Percentiles rank a stretch among this genome's conserved stretches.
These are phyloP conservation scores for Paralinhomoeus sp. DNA, from an alignment of 2,888 invertebrate species.

Conservation along the genomic window DNA sequence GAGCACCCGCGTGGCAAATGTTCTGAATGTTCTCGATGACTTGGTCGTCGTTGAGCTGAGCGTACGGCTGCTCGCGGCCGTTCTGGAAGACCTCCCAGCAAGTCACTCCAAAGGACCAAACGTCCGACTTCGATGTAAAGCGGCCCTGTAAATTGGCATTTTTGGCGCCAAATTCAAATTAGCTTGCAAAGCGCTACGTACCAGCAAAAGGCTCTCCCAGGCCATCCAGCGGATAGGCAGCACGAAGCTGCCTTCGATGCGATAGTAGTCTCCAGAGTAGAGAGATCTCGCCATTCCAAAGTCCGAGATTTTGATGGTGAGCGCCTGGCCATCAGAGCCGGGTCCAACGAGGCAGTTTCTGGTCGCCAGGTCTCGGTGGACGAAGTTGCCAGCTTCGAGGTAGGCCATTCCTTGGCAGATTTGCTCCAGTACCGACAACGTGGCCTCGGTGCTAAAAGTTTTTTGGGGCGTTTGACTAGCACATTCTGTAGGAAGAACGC, in stretches of 20 bases:
- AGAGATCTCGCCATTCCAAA: conserved; percentile 60
- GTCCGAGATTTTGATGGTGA: conserved; percentile 44
- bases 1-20: background rate
- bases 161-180: background rate
- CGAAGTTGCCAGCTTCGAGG: conserved; percentile 61
- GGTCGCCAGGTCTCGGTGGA: conserved; percentile 50
- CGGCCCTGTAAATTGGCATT: conserved; percentile 40
- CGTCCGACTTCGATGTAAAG: conserved; percentile 63
- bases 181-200: background rate
- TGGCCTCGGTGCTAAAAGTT: conserved; percentile 2
- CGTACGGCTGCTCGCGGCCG: conserved; percentile 52
- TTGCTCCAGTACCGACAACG: conserved; percentile 58
- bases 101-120: conserved; percentile 70
- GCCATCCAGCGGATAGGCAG: conserved; percentile 45
- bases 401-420: conserved; percentile 73
- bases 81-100: conserved; percentile 61
- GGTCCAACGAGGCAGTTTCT: conserved; percentile 5
- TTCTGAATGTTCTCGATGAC: conserved; percentile 48
- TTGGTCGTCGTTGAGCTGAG: conserved; percentile 48
- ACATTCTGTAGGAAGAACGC: background rate
- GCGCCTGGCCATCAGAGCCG: conserved; percentile 1
- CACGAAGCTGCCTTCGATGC: conserved; percentile 46
- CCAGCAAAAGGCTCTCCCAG: conserved; percentile 14
- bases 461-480: background rate
- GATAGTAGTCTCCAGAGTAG: conserved; percentile 56